Conservation (phyloP, 2,113 vertebrate genomes). For the Turnix velox region DNA sequence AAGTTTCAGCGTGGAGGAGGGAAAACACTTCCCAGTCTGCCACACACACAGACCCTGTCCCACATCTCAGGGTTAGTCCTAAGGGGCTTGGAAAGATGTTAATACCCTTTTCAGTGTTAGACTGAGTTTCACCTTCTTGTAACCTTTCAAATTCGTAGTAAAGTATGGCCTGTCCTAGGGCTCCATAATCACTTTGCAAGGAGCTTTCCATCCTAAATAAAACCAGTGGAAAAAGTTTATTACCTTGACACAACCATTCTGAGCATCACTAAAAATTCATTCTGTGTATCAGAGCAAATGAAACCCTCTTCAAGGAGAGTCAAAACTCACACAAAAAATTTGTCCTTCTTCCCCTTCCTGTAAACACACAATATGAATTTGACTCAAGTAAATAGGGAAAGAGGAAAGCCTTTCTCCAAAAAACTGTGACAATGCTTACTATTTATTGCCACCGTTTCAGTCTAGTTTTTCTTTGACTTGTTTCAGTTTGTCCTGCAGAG, state of each 20-base stretch:
- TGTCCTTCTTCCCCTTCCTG: not conserved
- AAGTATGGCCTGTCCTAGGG: not conserved
- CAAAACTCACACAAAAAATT: not conserved
- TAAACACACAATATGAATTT: not conserved
- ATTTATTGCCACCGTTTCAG: not conserved
- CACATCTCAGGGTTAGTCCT: not conserved
- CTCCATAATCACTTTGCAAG: not conserved
- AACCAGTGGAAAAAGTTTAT: not conserved
- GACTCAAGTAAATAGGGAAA: not conserved
- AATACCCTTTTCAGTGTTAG: not conserved
- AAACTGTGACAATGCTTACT: not conserved
- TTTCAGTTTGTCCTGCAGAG: slow-evolving; percentile 68
- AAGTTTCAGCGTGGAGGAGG: not conserved
- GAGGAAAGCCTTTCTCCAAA: not conserved
- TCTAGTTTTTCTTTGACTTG: not conserved
- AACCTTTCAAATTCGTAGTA: not conserved
- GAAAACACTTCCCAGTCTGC: not conserved
- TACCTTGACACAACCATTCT: not conserved
- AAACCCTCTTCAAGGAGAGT: not conserved
- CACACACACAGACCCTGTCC: not conserved
- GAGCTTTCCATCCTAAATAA: not conserved
- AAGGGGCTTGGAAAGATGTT: not conserved
- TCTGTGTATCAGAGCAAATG: not conserved
- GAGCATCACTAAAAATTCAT: not conserved
- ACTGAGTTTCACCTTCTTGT: not conserved